Evolutionary conservation across 1,140 invertebrate species (phyloP), one percentile per base, ranked within the genome.

Genomic region (Eupristina koningsbergeri): DNA sequence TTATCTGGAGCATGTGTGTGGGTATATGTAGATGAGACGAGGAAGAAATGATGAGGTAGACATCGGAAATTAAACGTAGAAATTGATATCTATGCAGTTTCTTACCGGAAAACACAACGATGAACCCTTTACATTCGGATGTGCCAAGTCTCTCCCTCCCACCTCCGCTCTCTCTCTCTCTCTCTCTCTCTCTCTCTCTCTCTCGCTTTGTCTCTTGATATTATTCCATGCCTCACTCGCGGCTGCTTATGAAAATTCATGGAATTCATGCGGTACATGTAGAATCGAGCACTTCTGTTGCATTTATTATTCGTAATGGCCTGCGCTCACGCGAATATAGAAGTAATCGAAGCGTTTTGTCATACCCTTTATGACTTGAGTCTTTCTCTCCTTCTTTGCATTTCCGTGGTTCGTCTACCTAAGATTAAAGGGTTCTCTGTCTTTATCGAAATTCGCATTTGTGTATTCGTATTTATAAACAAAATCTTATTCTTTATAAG

Each of bases 191-290:
- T 26, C 53, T 58, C 22, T 58, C 53, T 19, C 13, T 26, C 53
- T 26, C 3, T 58, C 29, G 31, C 8, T 61, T 50, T 29, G 50
- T 41, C 29, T 34, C 9, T 34, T 36, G n/a, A n/a, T n/a, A n/a
- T n/a, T n/a, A n/a, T n/a, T n/a, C n/a, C n/a, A n/a, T n/a, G n/a
- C n/a, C n/a, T n/a, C n/a, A 0, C 17, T 29, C 74, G 13, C 11
- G 34, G 36, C 22, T 36, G 71, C 77, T 85, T 83, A 87, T 88
- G 86, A 87, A 88, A 88, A 88, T 87, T 86, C 86, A 88, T 86
- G 61, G 50, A 80, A 63, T 58, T 34, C 64, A 82, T 78, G 78
- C 80, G 77, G 80, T 77, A 36, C 69, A 53, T 15, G 41, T n/a
- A 61, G 39, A 47, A 64, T 47, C 39, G 61, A 75, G 34, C 39